A percentile compares a stretch with the other conserved stretches of the same genome.
Conservation (phyloP, 2,888 invertebrate genomes). For the Thymelicus acteon region DNA sequence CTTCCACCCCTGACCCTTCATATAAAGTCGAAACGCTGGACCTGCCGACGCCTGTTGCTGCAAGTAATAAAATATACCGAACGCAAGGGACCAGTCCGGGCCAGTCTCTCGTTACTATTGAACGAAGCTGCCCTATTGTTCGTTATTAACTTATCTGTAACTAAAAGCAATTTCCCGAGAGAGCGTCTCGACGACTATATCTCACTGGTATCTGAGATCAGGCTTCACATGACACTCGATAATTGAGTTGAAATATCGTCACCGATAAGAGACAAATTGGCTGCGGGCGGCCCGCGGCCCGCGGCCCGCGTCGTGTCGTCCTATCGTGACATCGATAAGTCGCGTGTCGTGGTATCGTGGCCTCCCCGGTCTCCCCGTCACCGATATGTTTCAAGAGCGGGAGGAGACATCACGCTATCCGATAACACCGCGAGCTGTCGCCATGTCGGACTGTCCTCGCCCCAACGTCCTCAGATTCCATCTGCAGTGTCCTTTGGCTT, state of each 20-base stretch:
- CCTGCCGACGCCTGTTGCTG: too few relatives aligned
- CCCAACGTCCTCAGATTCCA: background rate
- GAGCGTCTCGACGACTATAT: conserved; percentile 20
- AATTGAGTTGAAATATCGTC: conserved; percentile 55
- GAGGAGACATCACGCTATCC: background rate
- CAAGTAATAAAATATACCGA: too few relatives aligned
- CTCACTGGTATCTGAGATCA: conserved; percentile 20
- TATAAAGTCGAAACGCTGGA: too few relatives aligned
- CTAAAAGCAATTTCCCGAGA: background rate
- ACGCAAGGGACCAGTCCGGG: too few relatives aligned
- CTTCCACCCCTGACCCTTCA: too few relatives aligned
- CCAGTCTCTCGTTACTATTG: background rate
- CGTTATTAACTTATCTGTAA: background rate
- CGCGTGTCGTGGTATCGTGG: background rate
- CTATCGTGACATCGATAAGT: background rate
- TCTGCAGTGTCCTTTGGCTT: background rate
- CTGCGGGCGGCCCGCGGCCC: conserved; percentile 34
- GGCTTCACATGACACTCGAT: conserved; percentile 42
- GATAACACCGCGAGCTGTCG: background rate
- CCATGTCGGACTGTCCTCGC: background rate
- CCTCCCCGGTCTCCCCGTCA: background rate
- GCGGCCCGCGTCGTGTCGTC: conserved; percentile 8
- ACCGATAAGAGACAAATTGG: conserved; percentile 52
- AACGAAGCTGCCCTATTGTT: background rate
- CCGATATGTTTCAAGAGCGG: background rate